These are phyloP conservation scores for Perodicticus potto DNA, from an alignment of 2,797 vertebrate genomes.

Conservation along the genomic window DNA sequence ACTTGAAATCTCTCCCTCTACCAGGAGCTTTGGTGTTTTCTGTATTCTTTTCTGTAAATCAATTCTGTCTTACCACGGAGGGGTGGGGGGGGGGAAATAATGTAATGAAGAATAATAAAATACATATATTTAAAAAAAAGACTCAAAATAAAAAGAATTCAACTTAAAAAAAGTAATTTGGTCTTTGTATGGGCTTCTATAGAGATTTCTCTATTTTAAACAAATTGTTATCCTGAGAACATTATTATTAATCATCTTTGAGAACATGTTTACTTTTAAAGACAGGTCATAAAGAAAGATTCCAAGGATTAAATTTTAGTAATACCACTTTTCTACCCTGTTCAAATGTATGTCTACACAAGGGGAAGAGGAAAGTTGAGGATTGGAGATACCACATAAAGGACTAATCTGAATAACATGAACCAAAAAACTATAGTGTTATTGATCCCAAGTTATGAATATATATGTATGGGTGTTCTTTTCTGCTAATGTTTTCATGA, in stretches of 20 bases:
- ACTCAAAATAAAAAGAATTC: too few relatives aligned
- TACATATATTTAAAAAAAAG: too few relatives aligned
- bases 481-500: slow-evolving; percentile 63
- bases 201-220: slow-evolving; percentile 47
- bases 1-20: too few relatives aligned
- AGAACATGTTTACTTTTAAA: slow-evolving; percentile 68
- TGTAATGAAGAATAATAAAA: too few relatives aligned
- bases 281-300: slow-evolving; percentile 58
- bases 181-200: slow-evolving; percentile 16
- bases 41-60: too few relatives aligned
- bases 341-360: background rate
- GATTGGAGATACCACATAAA: background rate
- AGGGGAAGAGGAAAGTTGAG: slow-evolving; percentile 9
- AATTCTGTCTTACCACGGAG: too few relatives aligned
- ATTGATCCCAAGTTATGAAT: slow-evolving; percentile 61
- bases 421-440: slow-evolving; percentile 51
- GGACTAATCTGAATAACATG: slow-evolving; percentile 67
- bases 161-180: too few relatives aligned
- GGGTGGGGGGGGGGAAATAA: too few relatives aligned
- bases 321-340: background rate
- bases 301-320: slow-evolving; percentile 43
- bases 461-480: slow-evolving; percentile 54
- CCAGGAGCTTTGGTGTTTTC: too few relatives aligned
- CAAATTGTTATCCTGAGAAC: slow-evolving; percentile 60
- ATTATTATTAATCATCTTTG: slow-evolving; percentile 53